Base-by-base conservation (phyloP, 2,113 vertebrate species). In the Erythrolamprus reginae region DNA sequence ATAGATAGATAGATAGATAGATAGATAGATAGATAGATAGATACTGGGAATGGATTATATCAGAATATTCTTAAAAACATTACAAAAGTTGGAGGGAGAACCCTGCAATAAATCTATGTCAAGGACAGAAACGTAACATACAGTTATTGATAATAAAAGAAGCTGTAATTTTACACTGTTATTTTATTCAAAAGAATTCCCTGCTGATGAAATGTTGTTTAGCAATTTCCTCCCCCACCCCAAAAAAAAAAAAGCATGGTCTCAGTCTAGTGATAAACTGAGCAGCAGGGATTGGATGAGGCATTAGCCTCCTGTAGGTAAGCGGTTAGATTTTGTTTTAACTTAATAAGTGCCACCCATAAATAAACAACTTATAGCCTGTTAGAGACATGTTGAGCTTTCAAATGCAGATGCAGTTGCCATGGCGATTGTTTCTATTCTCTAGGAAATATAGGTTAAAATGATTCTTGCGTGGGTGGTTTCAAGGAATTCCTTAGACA, bases 111-210 rank as follows among this genome's bases (percentile, higher is more conserved):
- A 96, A 42, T 95, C 91, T 92, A 51, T 38, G 38, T 94, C 89
- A 90, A 95, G 92, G 28, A 55, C 21, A 89, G 89, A 90, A 93
- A 92, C 51, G 94, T 90, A 94, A 96, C 90, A 92, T 90, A 77
- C 19, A 77, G 33, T 77, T 87, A 93, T 88, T 84, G 56, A 90
- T 89, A 85, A 94, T 91, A 93, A 96, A 61, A 58, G 95, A 95
- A 83, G 24, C 91, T 10, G 82, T 5, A 38, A 17, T 90, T 84
- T 90, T 93, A 77, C 92, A 92, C 96, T 95, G 95, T n/a, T 1
- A 93, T 95, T 96, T 95, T 95, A 92, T 85, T 95, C 95, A 93
- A 93, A 92, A 91, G 82, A 92, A 88, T 92, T 95, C 92, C 94
- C 95, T 33, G 86, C 94, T 86, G 93, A 89, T 91, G 88, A 92